Base-by-base conservation (phyloP, 2,797 vertebrate genomes). In the Gymnothorax reevesii region DNA sequence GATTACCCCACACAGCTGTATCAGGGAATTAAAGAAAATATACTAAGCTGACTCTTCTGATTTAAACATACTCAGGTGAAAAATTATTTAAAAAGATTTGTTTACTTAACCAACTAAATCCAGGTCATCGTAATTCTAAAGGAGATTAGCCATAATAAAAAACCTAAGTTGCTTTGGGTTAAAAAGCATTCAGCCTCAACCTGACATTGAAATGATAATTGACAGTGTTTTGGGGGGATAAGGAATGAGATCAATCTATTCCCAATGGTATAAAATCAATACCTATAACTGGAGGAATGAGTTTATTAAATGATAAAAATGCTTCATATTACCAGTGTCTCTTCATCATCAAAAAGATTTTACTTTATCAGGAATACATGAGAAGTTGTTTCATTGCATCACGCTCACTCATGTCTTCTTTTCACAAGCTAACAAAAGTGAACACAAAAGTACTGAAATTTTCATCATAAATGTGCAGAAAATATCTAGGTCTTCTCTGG, bases 401-500 rank as follows among this genome's bases (percentile, higher is more conserved):
- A 86, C 57, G 42, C 84, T 88, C 85, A 84, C 86, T 88, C 27
- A 4, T 90, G 88, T 84, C 86, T 62, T 77, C 22, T 84, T 71
- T 77, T 25, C 64, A 79, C 33, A 33, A 83, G 57, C 42, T 52
- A 54, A 89, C 90, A 92, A 91, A 92, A 90, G 89, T 88, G 89
- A 92, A 88, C 83, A 87, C 86, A 91, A 90, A 92, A 27, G 69
- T 12, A 90, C 83, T 87, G 89, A 66, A 88, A 89, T 83, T 86
- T 88, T 86, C 89, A 91, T 89, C 89, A 90, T 89, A 89, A 90
- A 92, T 90, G 66, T 88, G 87, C 82, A 90, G 89, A 89, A 90
- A 93, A 92, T 89, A 91, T 91, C 91, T 92, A 86, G 91, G 89
- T 90, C 89, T 89, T 89, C 91, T 90, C 90, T 89, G 85, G 77